Evolutionary conservation across 2,888 invertebrate species (phyloP).

Genomic region (Melieria omissa): DNA sequence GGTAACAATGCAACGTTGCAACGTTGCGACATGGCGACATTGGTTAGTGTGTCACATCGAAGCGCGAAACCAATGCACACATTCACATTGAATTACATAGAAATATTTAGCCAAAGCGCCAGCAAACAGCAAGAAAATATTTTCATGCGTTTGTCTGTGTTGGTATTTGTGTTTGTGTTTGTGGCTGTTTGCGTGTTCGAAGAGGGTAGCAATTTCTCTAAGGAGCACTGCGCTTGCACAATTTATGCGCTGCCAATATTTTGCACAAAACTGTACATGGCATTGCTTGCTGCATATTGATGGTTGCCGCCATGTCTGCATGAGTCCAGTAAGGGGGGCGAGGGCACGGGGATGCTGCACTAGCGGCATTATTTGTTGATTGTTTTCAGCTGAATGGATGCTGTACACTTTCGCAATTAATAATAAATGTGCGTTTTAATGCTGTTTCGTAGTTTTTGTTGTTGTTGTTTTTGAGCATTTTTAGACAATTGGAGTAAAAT

Average conservation of each 20-base stretch:
- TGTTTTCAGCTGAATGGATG: conserved; percentile 62
- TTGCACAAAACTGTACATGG: neutral
- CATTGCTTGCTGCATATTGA: conserved; percentile 41
- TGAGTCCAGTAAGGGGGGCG: neutral
- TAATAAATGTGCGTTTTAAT: conserved; percentile 53
- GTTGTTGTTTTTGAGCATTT: neutral
- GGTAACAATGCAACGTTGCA: conserved; percentile 10
- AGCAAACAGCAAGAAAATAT: neutral
- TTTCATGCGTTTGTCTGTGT: neutral
- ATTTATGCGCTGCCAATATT: conserved; percentile 24
- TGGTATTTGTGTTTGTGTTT: neutral
- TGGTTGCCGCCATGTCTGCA: conserved; percentile 38
- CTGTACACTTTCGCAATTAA: conserved; percentile 60
- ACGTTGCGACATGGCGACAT: conserved; percentile 23
- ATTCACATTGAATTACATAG: neutral
- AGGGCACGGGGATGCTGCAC: conserved; percentile 9
- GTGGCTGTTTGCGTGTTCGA: conserved; percentile 2
- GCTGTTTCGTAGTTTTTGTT: conserved; percentile 11
- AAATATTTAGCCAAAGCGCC: neutral
- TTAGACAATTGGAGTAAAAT: neutral
- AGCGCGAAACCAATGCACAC: conserved; percentile 9
- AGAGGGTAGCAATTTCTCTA: no score
- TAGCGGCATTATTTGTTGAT: conserved; percentile 50
- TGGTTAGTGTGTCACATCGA: conserved; percentile 23
- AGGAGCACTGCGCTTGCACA: conserved; percentile 6